These are phyloP conservation scores for Coregonus sp. DNA, from an alignment of 2,797 vertebrate species.

Conservation along the genomic window DNA sequence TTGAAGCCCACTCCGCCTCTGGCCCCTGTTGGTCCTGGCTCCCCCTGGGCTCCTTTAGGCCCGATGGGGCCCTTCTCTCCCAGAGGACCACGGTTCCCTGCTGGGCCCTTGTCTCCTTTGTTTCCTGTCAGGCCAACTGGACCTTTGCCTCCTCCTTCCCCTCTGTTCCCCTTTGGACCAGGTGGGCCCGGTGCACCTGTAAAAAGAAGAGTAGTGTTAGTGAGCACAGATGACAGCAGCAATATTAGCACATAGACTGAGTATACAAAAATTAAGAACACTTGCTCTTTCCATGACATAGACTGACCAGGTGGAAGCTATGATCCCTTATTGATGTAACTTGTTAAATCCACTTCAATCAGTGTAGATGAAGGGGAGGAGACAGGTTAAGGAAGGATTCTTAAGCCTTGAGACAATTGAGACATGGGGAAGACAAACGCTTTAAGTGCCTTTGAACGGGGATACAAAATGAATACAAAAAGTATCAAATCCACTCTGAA, in stretches of 20 bases:
- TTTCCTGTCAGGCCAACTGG: conserved; percentile 75
- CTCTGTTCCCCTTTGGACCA: conserved; percentile 86
- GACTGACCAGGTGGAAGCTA: too few relatives aligned
- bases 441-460: too few relatives aligned
- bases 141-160: conserved; percentile 82
- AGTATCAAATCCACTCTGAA: too few relatives aligned
- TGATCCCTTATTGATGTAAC: too few relatives aligned
- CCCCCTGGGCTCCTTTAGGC: conserved; percentile 74
- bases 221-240: background rate
- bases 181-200: conserved; percentile 86
- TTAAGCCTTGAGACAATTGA: too few relatives aligned
- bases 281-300: too few relatives aligned
- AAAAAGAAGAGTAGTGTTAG: conserved; percentile 1
- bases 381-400: too few relatives aligned
- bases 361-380: too few relatives aligned
- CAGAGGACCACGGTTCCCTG: conserved; percentile 73
- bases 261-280: too few relatives aligned
- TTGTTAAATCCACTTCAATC: too few relatives aligned
- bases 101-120: conserved; percentile 84
- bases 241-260: background rate
- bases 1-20: conserved; percentile 77
- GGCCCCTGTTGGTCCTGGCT: conserved; percentile 73
- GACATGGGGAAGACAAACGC: too few relatives aligned
- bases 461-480: too few relatives aligned
- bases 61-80: conserved; percentile 80